These are phyloP conservation scores for Camponotus vicinus DNA, from an alignment of 1,140 invertebrate species.

Conservation along the genomic window DNA sequence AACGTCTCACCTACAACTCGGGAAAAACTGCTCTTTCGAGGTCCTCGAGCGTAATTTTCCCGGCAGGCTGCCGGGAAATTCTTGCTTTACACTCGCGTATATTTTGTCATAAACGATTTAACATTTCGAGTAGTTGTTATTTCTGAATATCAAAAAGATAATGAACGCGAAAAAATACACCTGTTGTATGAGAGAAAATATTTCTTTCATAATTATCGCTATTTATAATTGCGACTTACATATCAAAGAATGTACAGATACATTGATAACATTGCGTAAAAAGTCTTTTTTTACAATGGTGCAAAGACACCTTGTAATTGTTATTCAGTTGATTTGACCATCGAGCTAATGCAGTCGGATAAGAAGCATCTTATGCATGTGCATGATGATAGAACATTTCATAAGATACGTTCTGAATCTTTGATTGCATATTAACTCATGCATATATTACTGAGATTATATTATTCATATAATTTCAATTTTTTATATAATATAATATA, in stretches of 20 bases:
- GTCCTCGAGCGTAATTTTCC: slow-evolving; percentile 44
- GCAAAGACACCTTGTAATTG: slow-evolving; percentile 63
- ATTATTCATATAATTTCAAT: slow-evolving; percentile 1
- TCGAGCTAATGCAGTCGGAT: slow-evolving; percentile 66
- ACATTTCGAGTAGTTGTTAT: slow-evolving; percentile 11
- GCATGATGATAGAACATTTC: slow-evolving; percentile 59
- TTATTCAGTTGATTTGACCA: slow-evolving; percentile 70
- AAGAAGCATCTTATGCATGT: slow-evolving; percentile 69
- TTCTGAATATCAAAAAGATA: not conserved
- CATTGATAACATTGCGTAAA: slow-evolving; percentile 37
- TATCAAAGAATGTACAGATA: not conserved
- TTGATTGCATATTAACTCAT: slow-evolving; percentile 55
- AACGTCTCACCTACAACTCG: slow-evolving; percentile 53
- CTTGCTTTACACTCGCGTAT: slow-evolving; percentile 33
- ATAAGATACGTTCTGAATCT: slow-evolving; percentile 54
- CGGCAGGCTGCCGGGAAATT: slow-evolving; percentile 45
- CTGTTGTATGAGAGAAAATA: not conserved
- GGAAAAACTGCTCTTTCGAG: slow-evolving; percentile 42
- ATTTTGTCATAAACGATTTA: slow-evolving; percentile 45
- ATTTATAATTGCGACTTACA: not conserved
- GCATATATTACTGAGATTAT: not conserved
- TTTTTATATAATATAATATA: not conserved
- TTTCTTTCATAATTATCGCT: not conserved
- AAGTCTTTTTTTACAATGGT: slow-evolving; percentile 24
- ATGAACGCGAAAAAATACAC: not conserved